Conservation (phyloP, 1,140 invertebrate genomes). For the Uloborus diversus region DNA sequence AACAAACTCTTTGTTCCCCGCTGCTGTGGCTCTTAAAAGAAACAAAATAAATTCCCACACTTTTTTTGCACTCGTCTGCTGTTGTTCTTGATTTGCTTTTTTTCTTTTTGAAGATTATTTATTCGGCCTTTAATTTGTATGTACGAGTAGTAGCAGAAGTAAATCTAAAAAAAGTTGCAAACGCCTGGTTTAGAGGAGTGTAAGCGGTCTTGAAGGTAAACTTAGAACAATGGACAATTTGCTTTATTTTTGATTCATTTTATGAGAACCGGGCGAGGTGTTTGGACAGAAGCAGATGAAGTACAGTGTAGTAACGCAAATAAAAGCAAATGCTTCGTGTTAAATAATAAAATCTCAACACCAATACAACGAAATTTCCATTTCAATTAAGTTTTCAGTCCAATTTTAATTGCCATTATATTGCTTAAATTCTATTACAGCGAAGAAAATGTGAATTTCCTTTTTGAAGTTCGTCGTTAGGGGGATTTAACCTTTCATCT, state of each 20-base stretch:
- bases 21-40: not conserved
- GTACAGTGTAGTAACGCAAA: too few species aligned
- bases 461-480: too few species aligned
- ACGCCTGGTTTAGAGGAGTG: not conserved
- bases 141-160: not conserved
- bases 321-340: too few species aligned
- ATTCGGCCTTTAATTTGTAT: not conserved
- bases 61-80: not conserved
- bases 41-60: conserved; percentile 40
- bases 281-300: too few species aligned
- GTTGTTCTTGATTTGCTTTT: not conserved
- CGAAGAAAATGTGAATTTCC: too few species aligned
- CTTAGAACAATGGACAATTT: not conserved
- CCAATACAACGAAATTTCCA: too few species aligned
- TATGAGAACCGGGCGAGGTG: too few species aligned
- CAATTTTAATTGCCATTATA: too few species aligned
- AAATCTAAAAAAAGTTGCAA: not conserved
- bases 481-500: too few species aligned
- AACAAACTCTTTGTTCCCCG: conserved; percentile 48
- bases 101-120: not conserved
- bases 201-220: not conserved
- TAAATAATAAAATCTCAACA: too few species aligned
- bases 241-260: not conserved
- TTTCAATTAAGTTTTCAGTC: too few species aligned
- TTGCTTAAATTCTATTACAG: too few species aligned